Conservation (phyloP, 2,797 vertebrate species). For the Bucorvus abyssinicus region DNA sequence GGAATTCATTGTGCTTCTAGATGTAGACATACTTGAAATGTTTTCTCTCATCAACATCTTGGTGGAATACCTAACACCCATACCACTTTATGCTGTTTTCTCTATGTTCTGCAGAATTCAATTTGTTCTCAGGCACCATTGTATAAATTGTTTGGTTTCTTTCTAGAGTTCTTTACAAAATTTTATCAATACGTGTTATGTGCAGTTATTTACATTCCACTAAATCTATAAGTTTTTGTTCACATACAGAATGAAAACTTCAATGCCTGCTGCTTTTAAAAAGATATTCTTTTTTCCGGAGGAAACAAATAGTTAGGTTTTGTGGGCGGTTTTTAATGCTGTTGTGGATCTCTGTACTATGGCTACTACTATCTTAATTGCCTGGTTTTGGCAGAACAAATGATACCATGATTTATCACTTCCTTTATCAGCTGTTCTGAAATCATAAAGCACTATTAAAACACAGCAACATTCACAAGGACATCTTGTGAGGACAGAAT, state of each 20-base stretch:
- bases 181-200: background rate
- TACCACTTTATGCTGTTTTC: background rate
- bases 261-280: background rate
- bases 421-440: constrained; percentile 2
- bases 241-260: background rate
- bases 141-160: background rate
- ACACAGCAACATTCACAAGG: background rate
- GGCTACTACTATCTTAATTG: background rate
- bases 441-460: background rate
- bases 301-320: background rate
- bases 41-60: background rate
- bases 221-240: background rate
- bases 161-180: background rate
- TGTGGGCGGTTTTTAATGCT: background rate
- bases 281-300: background rate
- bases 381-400: constrained; percentile 41
- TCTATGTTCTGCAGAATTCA: background rate
- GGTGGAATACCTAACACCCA: background rate
- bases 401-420: background rate
- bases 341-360: background rate
- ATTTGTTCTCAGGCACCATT: background rate
- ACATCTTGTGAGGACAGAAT: background rate
- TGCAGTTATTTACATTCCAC: background rate
- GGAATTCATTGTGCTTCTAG: background rate
- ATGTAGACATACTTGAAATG: background rate